Base-by-base conservation (phyloP, 2,888 invertebrate species). In the Tenthredo livida region DNA sequence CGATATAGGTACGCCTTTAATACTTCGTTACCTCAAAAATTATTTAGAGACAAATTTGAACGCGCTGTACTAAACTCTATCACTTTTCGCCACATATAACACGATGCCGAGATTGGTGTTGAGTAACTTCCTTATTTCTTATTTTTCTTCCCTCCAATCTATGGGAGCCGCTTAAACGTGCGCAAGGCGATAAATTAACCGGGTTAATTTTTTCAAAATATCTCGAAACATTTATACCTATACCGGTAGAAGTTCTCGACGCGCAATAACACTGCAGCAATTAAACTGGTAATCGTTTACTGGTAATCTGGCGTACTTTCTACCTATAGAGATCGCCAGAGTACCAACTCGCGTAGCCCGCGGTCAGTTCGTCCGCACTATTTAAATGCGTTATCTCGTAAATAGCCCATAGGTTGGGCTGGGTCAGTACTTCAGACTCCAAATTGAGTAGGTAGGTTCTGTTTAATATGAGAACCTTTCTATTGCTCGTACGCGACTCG, bases 401-500 rank as follows among this genome's bases (percentile, higher is more conserved):
- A 12, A 15, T 15, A 47, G 47, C 25, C 25, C 50, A 70, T 47
- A 33, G 47, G 70, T 72, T 84, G n/a, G 9, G 47, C 17, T 67
- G 47, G 83, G 83, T 84, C 70, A 67, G 72, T 84, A 70, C 29
- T 33, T 17, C 29, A 67, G 67, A 85, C 88, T 88, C 89, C 89
- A 89, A 91, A 90, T 90, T 89, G 91, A 91, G 90, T 72, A 37
- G n/a, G n/a, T 29, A 29, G 70, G 21, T 88, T 88, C 86, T 88
- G 88, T 87, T 89, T 88, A 89, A 90, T 90, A n/a, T 89, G 86
- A 90, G 89, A 90, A 89, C 89, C 90, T 89, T 90, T 90, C 89
- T 87, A 90, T 47, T 83, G 61, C 43, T n/a, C 73, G 85, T 58
- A 84, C 84, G 84, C 80, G 70, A 87, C 61, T 61, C 37, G 83